Conservation (phyloP, 2,888 invertebrate species). For the Pedicia rivosa region DNA sequence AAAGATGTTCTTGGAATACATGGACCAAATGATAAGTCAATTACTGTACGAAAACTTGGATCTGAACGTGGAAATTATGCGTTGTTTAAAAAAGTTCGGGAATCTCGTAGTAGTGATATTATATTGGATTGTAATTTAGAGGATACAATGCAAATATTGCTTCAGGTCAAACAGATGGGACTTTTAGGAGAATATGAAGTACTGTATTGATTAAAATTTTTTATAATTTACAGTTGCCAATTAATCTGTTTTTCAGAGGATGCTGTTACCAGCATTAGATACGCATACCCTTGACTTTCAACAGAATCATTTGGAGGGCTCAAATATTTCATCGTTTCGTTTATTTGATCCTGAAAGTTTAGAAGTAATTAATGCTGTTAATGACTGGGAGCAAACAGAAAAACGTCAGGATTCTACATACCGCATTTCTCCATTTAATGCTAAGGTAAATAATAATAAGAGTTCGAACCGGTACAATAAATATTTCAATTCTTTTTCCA, state of each 20-base stretch:
- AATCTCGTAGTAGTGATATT: conserved; percentile 51
- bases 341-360: conserved; percentile 28
- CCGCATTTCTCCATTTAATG: conserved; percentile 18
- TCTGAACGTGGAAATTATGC: conserved; percentile 38
- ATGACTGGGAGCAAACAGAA: conserved; percentile 26
- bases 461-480: too few relatives aligned
- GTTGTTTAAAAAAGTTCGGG: conserved; percentile 58
- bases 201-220: too few relatives aligned
- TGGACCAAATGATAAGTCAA: conserved; percentile 44
- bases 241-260: too few relatives aligned
- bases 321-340: conserved; percentile 27
- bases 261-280: conserved; percentile 35
- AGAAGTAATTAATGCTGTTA: conserved; percentile 25
- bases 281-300: conserved; percentile 32
- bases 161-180: conserved; percentile 65
- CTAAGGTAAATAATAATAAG: conserved; percentile 16
- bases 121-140: conserved; percentile 58
- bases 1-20: conserved; percentile 65
- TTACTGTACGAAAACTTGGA: conserved; percentile 51
- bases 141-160: conserved; percentile 44
- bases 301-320: conserved; percentile 29
- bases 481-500: too few relatives aligned
- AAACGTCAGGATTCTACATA: conserved; percentile 22
- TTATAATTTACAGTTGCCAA: too few relatives aligned
- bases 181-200: conserved; percentile 68